These are phyloP conservation scores for Drosophila serrata DNA, from an alignment of 1,140 invertebrate genomes.

Conservation along the genomic window DNA sequence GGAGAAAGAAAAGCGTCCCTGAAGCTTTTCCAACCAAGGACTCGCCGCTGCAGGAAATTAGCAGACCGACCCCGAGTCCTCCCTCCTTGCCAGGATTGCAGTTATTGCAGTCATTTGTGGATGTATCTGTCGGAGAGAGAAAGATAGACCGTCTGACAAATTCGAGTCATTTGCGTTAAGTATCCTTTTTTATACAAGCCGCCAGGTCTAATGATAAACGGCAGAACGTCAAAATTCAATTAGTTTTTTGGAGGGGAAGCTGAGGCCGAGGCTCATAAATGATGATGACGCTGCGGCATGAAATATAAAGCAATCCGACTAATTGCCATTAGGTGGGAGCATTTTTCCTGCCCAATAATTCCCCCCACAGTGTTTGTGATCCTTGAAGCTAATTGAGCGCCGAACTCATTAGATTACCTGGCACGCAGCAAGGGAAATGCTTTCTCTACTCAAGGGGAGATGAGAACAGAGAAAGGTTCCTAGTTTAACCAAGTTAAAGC, in stretches of 20 bases:
- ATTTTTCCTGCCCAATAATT: conserved; percentile 48
- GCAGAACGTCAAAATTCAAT: conserved; percentile 74
- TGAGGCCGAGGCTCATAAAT: conserved; percentile 66
- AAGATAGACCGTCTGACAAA: conserved; percentile 53
- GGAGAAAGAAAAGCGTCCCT: conserved; percentile 28
- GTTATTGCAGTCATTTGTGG: conserved; percentile 73
- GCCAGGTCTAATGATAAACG: conserved; percentile 63
- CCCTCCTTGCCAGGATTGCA: conserved; percentile 51
- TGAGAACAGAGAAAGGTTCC: not conserved
- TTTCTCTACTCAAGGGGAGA: conserved; percentile 5
- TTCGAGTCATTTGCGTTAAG: conserved; percentile 66
- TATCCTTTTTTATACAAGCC: conserved; percentile 61
- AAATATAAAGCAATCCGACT: conserved; percentile 81
- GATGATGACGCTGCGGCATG: conserved; percentile 64
- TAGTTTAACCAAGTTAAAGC: conserved; percentile 26
- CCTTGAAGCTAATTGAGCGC: conserved; percentile 60
- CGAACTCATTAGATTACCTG: conserved; percentile 70
- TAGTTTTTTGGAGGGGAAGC: conserved; percentile 42
- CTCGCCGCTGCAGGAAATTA: conserved; percentile 60
- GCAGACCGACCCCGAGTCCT: conserved; percentile 32
- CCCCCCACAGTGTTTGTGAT: conserved; percentile 5
- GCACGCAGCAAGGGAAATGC: conserved; percentile 15
- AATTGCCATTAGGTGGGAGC: conserved; percentile 69
- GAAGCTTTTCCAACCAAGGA: conserved; percentile 45
- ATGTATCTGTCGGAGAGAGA: conserved; percentile 28